Percentiles rank a stretch among this genome's conserved stretches.
These are phyloP conservation scores for Scaptomyza reducta DNA, from an alignment of 2,888 invertebrate species.

Conservation along the genomic window DNA sequence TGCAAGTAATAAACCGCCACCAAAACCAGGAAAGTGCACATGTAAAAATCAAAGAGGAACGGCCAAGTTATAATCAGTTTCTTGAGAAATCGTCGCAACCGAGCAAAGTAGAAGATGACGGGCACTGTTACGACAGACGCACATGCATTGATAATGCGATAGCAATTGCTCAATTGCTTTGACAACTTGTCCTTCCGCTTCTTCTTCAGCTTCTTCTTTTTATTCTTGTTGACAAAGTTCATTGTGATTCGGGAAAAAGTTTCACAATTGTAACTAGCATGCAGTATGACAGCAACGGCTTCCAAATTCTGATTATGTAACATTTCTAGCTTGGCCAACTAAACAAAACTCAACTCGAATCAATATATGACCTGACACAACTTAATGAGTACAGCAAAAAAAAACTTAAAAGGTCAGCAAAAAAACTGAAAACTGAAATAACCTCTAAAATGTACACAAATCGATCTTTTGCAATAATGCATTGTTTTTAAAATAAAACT, in stretches of 20 bases:
- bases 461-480: no score
- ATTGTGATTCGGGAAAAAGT: slow-evolving; percentile 18
- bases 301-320: background rate
- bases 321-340: background rate
- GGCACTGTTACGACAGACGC: slow-evolving; percentile 9
- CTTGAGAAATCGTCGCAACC: slow-evolving; percentile 22
- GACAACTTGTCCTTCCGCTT: background rate
- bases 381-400: background rate
- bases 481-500: no score
- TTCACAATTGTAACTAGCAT: slow-evolving; percentile 18
- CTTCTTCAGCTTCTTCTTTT: background rate
- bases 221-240: slow-evolving; percentile 1
- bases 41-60: slow-evolving; percentile 23
- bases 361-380: background rate
- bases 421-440: no score
- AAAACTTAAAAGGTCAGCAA: background rate
- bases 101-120: slow-evolving; percentile 1
- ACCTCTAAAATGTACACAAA: no score
- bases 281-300: background rate
- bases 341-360: background rate
- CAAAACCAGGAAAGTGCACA: background rate
- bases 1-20: background rate
- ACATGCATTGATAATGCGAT: slow-evolving; percentile 24
- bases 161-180: slow-evolving; percentile 21
- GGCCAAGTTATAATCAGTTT: slow-evolving; percentile 15